Base-by-base conservation (phyloP, 2,113 vertebrate genomes). In the Syngnathus typhle region DNA sequence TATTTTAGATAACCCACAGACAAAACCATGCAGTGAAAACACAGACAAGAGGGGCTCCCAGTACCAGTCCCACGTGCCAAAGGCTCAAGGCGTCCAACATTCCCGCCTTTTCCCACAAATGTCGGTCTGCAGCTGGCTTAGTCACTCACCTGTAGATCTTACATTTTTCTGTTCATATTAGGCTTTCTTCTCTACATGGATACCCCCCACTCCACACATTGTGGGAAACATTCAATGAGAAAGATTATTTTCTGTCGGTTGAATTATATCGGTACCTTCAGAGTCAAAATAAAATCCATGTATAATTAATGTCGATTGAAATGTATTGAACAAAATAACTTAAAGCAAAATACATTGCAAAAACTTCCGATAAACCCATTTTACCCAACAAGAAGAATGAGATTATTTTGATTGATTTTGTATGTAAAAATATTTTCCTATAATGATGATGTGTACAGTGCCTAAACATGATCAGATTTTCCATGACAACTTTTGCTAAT, bases 1-100 rank as follows among this genome's bases (percentile, higher is more conserved):
- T 87, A 71, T 87, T 87, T 88, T 75, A 79, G 86, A 88, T 88
- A 88, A 84, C 80, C 83, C 88, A 81, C 75, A 86, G 84, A 88
- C 89, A 90, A 90, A 90, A 89, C 78, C 82, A 70, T 81, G 81
- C 87, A 88, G 85, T 87, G 70, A 84, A 89, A 90, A 88, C 86
- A 90, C 85, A 89, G 86, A 89, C 87, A 60, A 81, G 74, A 78
- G 84, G 77, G 85, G 79, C 84, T 86, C 83, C 75, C 73, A 47
- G 72, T 73, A 44, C 64, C 78, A 82, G 78, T 84, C 86, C 74
- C 84, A 84, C 84, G 81, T 74, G 79, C 71, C 37, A 69, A 74
- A 69, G 79, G 79, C 78, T 84, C 82, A 84, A 74, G 56, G 72
- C 73, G 75, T 80, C 38, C 78, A 87, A 74, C 54, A 21, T 58